Percentiles rank a stretch among this genome's conserved stretches.
Conservation (phyloP, 2,113 vertebrate species). For the Dasyprocta punctata region DNA sequence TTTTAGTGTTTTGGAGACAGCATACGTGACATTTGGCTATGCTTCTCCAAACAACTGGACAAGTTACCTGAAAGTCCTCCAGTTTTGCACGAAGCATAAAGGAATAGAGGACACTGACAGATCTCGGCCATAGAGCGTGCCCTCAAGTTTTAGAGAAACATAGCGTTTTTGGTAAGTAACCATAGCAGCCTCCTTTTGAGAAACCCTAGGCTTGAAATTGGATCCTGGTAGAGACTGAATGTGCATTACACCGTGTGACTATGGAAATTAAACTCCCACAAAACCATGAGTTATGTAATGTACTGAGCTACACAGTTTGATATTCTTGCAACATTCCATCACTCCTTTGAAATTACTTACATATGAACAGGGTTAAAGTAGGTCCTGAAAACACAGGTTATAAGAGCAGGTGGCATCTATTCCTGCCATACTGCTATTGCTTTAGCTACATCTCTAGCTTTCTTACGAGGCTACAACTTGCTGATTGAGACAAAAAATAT, state of each 20-base stretch:
- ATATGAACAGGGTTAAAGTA: conserved; percentile 23
- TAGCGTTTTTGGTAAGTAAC: not conserved
- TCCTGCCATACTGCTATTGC: not conserved
- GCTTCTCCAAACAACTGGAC: not conserved
- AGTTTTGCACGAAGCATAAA: not conserved
- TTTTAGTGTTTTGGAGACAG: conserved; percentile 29
- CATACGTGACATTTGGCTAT: not conserved
- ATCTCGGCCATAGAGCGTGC: not conserved
- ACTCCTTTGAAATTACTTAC: not conserved
- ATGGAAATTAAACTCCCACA: not conserved
- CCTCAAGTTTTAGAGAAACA: not conserved
- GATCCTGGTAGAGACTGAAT: not conserved
- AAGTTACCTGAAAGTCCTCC: not conserved
- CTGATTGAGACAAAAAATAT: not conserved
- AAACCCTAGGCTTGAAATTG: not conserved
- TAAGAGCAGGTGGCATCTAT: not conserved
- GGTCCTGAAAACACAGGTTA: not conserved
- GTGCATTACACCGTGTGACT: not conserved
- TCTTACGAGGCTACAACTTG: not conserved
- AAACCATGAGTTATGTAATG: not conserved
- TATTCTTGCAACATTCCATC: not conserved
- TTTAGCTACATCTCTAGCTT: not conserved
- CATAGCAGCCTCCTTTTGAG: not conserved
- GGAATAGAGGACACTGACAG: not conserved
- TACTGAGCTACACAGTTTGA: not conserved